A percentile compares a stretch with the other conserved stretches of the same genome.
These are phyloP conservation scores for Colius striatus DNA, from an alignment of 2,113 vertebrate species.

Conservation along the genomic window DNA sequence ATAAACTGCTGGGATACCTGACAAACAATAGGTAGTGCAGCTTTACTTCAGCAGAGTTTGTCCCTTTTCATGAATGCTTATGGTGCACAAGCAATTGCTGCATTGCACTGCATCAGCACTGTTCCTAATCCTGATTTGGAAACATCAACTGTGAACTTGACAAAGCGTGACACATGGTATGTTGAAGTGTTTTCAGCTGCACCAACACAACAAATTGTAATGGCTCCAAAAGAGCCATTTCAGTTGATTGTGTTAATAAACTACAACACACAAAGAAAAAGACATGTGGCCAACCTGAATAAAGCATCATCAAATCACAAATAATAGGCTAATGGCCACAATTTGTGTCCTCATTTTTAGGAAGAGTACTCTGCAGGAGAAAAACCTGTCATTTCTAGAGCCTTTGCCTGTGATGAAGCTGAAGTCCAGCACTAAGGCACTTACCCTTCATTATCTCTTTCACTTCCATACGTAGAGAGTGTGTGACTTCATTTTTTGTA, in stretches of 20 bases:
- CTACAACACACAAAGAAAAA: constrained; percentile 10
- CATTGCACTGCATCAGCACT: constrained; percentile 64
- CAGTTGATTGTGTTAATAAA: constrained; percentile 41
- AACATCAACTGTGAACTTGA: constrained; percentile 55
- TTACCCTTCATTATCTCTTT: neutral
- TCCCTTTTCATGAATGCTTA: constrained; percentile 43
- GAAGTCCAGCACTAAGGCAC: neutral
- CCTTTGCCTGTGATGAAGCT: neutral
- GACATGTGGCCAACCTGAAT: neutral
- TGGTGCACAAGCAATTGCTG: constrained; percentile 53
- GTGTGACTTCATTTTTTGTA: neutral
- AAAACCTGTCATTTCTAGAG: neutral
- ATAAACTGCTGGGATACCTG: neutral
- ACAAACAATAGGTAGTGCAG: neutral
- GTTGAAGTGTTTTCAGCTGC: constrained; percentile 67
- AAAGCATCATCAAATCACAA: neutral
- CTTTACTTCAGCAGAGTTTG: constrained; percentile 11
- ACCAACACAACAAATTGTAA: constrained; percentile 47
- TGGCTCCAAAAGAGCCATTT: constrained; percentile 53
- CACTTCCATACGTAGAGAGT: neutral
- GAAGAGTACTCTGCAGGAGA: neutral
- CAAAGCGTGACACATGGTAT: constrained; percentile 44
- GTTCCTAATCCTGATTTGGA: constrained; percentile 69
- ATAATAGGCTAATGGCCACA: neutral
- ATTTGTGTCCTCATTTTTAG: neutral